Percentiles rank a stretch among this genome's conserved stretches.
These are phyloP conservation scores for Siniperca chuatsi DNA, from an alignment of 2,113 vertebrate species.

Conservation along the genomic window DNA sequence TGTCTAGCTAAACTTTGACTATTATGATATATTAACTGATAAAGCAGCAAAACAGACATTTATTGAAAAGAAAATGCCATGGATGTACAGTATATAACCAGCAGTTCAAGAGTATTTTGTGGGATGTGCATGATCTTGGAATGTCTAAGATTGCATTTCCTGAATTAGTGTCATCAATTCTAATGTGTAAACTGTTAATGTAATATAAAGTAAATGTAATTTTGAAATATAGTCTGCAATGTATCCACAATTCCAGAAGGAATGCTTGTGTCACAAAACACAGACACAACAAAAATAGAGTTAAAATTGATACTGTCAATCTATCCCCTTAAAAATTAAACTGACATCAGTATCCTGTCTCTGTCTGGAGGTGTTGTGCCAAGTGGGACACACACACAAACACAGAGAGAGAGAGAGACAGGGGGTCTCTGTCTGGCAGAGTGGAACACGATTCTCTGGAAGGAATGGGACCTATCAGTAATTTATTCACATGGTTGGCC, in stretches of 20 bases:
- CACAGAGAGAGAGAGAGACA: background rate
- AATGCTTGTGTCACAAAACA: background rate
- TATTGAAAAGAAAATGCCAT: too few relatives aligned
- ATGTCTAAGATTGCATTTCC: background rate
- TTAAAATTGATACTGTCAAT: constrained; percentile 1
- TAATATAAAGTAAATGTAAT: background rate
- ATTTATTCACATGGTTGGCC: constrained; percentile 61
- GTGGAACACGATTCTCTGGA: constrained; percentile 57
- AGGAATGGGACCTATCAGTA: constrained; percentile 35
- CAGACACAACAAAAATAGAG: background rate
- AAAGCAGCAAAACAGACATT: too few relatives aligned
- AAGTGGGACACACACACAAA: constrained; percentile 53
- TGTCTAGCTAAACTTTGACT: too few relatives aligned
- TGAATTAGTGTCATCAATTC: background rate
- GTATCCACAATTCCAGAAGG: background rate
- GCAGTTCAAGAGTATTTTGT: background rate
- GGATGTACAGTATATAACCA: background rate
- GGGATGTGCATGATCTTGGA: background rate
- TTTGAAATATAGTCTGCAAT: background rate
- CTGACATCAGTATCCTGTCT: constrained; percentile 60
- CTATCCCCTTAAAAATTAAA: constrained; percentile 37
- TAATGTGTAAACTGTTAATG: background rate
- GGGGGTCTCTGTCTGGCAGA: constrained; percentile 52
- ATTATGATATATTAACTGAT: too few relatives aligned
- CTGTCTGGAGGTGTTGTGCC: constrained; percentile 57